Conservation (phyloP, 1,140 invertebrate genomes). For the Mylabris phalerata region DNA sequence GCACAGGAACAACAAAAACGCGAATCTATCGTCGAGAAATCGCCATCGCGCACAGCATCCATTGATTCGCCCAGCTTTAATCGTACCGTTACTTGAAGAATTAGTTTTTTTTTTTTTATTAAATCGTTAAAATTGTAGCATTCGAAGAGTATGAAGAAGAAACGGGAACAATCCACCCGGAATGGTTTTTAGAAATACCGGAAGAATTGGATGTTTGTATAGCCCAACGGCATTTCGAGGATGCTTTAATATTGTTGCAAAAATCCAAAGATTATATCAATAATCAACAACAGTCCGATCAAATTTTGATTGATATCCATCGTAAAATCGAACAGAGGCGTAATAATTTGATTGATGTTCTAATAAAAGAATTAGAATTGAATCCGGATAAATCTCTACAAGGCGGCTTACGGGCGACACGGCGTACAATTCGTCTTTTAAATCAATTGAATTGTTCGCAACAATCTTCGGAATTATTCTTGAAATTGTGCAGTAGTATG, state of each 20-base stretch:
- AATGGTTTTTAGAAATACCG: constrained; percentile 87
- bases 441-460: constrained; percentile 74
- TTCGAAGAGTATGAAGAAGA: constrained; percentile 50
- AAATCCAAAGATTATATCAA: constrained; percentile 58
- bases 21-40: constrained; percentile 39
- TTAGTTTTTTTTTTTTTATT: no score
- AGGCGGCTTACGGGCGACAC: constrained; percentile 83
- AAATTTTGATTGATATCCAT: constrained; percentile 42
- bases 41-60: constrained; percentile 42
- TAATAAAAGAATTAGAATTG: constrained; percentile 83
- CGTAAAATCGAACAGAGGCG: constrained; percentile 64
- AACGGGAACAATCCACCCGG: constrained; percentile 55
- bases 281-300: constrained; percentile 42
- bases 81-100: constrained; percentile 16
- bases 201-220: constrained; percentile 95
- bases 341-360: constrained; percentile 71
- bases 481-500: constrained; percentile 76
- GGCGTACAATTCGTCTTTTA: constrained; percentile 79
- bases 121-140: constrained; percentile 32
- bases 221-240: constrained; percentile 95
- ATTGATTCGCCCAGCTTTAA: constrained; percentile 45
- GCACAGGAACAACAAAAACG: constrained; percentile 58
- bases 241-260: constrained; percentile 81
- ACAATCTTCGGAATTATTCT: constrained; percentile 76
- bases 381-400: constrained; percentile 83